Evolutionary conservation across 2,113 vertebrate species (phyloP).

Genomic region (Lamprologus sp.): DNA sequence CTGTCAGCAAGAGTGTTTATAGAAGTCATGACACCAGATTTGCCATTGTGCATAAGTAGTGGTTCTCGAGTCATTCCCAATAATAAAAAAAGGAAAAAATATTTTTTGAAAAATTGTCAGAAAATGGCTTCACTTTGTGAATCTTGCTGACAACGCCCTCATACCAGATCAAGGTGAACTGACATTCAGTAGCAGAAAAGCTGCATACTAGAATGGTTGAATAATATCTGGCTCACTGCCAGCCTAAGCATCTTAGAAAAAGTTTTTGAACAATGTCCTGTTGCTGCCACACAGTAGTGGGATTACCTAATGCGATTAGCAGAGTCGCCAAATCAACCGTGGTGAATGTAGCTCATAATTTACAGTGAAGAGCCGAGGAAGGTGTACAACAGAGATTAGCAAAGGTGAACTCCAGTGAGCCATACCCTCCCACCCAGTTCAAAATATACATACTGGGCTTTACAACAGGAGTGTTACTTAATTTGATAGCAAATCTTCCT

Average conservation of each 20-base stretch:
- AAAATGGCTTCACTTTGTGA: not conserved
- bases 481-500: not conserved
- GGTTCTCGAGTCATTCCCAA: not conserved
- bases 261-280: slow-evolving; percentile 46
- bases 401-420: slow-evolving; percentile 48
- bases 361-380: slow-evolving; percentile 44
- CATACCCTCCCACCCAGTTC: not conserved
- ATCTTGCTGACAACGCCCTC: not conserved
- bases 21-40: not conserved
- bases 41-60: not conserved
- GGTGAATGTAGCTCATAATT: slow-evolving; percentile 58
- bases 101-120: not conserved
- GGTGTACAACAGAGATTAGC: slow-evolving; percentile 59
- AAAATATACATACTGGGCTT: not conserved
- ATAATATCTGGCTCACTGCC: slow-evolving; percentile 27
- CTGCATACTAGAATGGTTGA: not conserved
- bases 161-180: slow-evolving; percentile 36
- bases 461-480: not conserved
- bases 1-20: not conserved
- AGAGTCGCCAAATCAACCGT: slow-evolving; percentile 23
- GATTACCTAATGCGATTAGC: slow-evolving; percentile 68
- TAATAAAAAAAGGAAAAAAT: not conserved
- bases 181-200: not conserved
- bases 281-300: slow-evolving; percentile 24
- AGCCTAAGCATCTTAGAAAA: slow-evolving; percentile 30